phyloP scores from a whole-genome alignment of 2,113 vertebrate species.

The Empidonax alnorum region DNA sequence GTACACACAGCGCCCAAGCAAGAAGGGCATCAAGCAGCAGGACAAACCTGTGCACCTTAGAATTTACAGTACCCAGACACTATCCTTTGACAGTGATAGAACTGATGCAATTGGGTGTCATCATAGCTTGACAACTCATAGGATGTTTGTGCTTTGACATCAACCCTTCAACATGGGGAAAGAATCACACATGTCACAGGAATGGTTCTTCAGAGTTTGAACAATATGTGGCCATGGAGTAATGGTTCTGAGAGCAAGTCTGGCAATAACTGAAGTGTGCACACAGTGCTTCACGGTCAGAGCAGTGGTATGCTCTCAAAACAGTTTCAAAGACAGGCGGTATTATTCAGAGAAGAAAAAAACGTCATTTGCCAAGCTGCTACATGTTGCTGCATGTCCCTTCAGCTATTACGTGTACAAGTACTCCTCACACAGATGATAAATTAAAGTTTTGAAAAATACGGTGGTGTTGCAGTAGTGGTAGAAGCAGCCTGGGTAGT shows the following conservation, averaged over 20 bases:
- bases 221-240: fast-evolving
- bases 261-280: not conserved
- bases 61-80: not conserved
- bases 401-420: not conserved
- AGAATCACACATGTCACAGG: not conserved
- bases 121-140: not conserved
- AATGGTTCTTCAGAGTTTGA: not conserved
- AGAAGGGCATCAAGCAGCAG: not conserved
- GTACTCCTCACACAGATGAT: not conserved
- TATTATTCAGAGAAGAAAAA: not conserved
- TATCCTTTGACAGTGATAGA: not conserved
- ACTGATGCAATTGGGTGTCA: fast-evolving
- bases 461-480: not conserved
- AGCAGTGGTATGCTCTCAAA: not conserved
- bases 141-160: not conserved
- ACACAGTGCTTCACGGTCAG: not conserved
- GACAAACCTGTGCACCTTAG: not conserved
- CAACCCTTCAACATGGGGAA: not conserved
- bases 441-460: not conserved
- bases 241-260: not conserved
- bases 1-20: fast-evolving
- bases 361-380: not conserved
- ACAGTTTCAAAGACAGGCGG: not conserved
- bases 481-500: not conserved
- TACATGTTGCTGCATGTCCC: not conserved